Conservation (phyloP, 1,140 invertebrate genomes). For the Coenobita brevimanus region DNA sequence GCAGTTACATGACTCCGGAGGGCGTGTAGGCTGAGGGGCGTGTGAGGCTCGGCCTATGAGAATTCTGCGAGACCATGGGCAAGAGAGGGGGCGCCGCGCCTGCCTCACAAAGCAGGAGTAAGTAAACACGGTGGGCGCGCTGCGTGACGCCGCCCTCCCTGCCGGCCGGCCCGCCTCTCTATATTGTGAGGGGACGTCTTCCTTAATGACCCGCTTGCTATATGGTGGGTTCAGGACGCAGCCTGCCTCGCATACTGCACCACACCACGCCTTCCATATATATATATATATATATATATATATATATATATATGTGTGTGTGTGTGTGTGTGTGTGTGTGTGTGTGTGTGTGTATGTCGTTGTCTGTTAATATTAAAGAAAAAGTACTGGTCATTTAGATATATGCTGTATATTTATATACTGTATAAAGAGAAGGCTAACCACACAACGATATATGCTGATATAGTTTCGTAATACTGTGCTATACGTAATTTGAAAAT, state of each 20-base stretch:
- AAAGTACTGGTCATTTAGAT: too few species aligned
- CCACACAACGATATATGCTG: too few species aligned
- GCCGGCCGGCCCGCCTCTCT: conserved; percentile 22
- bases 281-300: background rate
- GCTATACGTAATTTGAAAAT: too few species aligned
- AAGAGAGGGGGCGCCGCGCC: background rate
- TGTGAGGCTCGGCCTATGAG: too few species aligned
- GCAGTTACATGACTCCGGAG: too few species aligned
- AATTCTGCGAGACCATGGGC: background rate
- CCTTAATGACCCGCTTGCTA: conserved; percentile 44
- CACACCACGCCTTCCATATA: background rate
- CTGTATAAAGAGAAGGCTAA: too few species aligned
- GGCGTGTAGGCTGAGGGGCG: too few species aligned
- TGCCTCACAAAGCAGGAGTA: conserved; percentile 37
- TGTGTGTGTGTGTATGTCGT: background rate
- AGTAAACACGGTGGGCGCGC: conserved; percentile 32
- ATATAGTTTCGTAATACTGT: too few species aligned
- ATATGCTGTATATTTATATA: too few species aligned
- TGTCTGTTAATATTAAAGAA: too few species aligned
- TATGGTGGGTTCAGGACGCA: conserved; percentile 30
- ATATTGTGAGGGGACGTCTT: conserved; percentile 58
- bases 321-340: conserved; percentile 8
- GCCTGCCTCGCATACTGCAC: background rate
- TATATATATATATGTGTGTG: background rate
- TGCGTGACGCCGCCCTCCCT: conserved; percentile 40